These are phyloP conservation scores for Ditylenchus dipsaci DNA, from an alignment of 1,140 invertebrate species.

Conservation along the genomic window DNA sequence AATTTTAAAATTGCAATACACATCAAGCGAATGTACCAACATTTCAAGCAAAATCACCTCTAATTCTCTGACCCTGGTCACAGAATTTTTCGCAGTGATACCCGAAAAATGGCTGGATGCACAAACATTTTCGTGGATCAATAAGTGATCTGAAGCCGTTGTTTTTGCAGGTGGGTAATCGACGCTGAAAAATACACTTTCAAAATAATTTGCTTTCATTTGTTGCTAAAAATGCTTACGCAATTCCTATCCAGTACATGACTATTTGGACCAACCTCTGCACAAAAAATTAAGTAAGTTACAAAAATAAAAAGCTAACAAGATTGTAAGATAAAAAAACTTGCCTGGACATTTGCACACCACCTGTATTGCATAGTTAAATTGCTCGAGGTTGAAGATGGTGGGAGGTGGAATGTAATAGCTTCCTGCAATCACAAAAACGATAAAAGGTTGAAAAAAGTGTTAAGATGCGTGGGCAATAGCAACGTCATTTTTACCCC, in stretches of 20 bases:
- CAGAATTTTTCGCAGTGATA: constrained; percentile 54
- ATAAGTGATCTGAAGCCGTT: constrained; percentile 46
- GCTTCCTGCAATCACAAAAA: constrained; percentile 17
- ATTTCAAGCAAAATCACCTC: constrained; percentile 12
- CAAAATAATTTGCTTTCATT: no score
- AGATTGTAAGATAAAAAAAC: background rate
- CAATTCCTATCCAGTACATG: constrained; percentile 48
- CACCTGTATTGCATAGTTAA: constrained; percentile 26
- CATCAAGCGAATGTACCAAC: no score
- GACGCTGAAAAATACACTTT: constrained; percentile 7
- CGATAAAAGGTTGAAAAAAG: no score
- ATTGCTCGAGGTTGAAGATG: constrained; percentile 20
- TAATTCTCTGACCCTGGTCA: constrained; percentile 50
- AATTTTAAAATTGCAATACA: no score
- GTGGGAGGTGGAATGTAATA: constrained; percentile 28
- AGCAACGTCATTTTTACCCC: no score
- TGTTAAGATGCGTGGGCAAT: no score
- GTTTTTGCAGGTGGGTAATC: constrained; percentile 50
- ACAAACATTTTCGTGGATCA: constrained; percentile 39
- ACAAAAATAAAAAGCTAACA: background rate
- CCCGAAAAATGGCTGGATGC: constrained; percentile 55
- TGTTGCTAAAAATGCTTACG: background rate
- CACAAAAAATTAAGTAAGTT: background rate
- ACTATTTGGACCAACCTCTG: constrained; percentile 23
- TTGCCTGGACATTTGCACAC: constrained; percentile 48